Evolutionary conservation across 2,797 vertebrate genomes (phyloP).

Genomic region (Falco novaeseelandiae): DNA sequence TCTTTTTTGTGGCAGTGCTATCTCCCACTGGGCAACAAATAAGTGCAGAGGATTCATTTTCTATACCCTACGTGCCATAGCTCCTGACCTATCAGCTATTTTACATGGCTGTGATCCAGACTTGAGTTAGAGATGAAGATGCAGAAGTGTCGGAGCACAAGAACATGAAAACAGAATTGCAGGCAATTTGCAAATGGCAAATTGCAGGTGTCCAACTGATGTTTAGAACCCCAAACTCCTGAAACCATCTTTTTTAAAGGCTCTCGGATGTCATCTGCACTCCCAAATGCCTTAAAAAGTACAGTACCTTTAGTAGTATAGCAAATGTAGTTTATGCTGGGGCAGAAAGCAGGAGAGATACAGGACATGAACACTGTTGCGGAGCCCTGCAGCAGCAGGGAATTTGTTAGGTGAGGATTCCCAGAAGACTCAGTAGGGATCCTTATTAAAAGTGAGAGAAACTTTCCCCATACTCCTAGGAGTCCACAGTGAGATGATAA

Average conservation of each 20-base stretch:
- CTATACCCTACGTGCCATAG: background rate
- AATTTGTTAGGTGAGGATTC: background rate
- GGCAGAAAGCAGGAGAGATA: background rate
- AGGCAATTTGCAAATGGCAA: background rate
- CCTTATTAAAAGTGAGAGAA: background rate
- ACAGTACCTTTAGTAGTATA: background rate
- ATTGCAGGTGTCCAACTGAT: background rate
- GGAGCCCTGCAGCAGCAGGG: background rate
- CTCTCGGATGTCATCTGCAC: background rate
- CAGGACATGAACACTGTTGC: rapidly evolving
- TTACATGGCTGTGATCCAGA: background rate
- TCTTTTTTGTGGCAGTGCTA: background rate
- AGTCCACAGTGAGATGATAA: background rate
- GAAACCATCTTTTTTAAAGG: background rate
- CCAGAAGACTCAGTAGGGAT: background rate
- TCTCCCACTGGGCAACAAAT: too few relatives aligned
- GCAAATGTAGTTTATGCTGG: background rate
- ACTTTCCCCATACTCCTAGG: too few relatives aligned
- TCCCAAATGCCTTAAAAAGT: background rate
- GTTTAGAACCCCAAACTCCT: background rate
- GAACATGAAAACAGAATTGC: background rate
- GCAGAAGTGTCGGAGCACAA: background rate
- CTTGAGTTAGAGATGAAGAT: background rate
- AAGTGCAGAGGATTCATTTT: background rate
- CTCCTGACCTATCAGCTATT: background rate